Evolutionary conservation across 2,797 vertebrate genomes (phyloP), one percentile per base, ranked within the genome.

Genomic region (Syngnathus rostellatus): DNA sequence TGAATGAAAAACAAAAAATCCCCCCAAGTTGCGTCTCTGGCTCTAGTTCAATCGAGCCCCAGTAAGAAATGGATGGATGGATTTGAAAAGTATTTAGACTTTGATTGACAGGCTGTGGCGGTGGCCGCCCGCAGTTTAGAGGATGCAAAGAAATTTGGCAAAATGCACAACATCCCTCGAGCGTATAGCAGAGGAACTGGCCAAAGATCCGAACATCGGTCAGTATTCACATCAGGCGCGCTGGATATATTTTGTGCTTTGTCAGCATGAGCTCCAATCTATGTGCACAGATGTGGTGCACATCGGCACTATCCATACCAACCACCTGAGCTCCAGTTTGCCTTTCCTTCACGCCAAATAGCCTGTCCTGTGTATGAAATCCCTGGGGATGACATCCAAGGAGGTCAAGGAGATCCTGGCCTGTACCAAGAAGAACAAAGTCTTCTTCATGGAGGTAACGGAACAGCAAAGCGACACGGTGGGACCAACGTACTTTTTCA

Each of bases 381-480:
- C 94, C 0, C 63, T 95, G 83, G 94, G 92, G 21, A 92, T 94
- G 90, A 94, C 92, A 58, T 65, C 80, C 2, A 82, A 59, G 0
- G 91, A 95, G 72, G 94, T 93, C 39, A 79, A 74, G 10, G 77
- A 93, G 74, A 91, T 96, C 72, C 80, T 88, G 31, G 68, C 76
- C 0, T 82, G 86, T 11, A 94, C 94, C 2, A 82, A 83, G 67
- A 77, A 37, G 3, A 89, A 88, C 1, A 19, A 90, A 0, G 82
- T 93, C 69, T 96, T 97, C 74, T 79, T 97, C 8, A 96, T 97
- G 94, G 95, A 96, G 92, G 95, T 95, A 6, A 64, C 39, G 8
- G 25, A 31, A 55, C 5, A 55, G 23, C 53, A 31, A 6, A 23
- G 9, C 11, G 53, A 31, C 4, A 12, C n/a, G 14, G 19, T 9